A percentile compares a stretch with the other conserved stretches of the same genome.
These are phyloP conservation scores for Nysson spinosus DNA, from an alignment of 2,888 invertebrate genomes.

Conservation along the genomic window DNA sequence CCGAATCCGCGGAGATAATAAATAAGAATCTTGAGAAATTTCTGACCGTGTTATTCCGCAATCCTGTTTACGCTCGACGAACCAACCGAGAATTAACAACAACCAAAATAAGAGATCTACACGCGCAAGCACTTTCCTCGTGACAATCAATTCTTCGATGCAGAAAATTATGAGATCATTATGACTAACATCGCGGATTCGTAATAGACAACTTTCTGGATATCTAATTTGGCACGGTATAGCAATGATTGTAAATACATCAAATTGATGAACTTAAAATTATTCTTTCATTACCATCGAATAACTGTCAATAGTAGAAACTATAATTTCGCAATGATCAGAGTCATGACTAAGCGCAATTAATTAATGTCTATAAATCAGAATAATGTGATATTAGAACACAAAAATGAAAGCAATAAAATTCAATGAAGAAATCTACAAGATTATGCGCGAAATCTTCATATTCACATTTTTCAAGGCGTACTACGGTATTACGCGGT, in stretches of 20 bases:
- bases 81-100: constrained; percentile 64
- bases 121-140: not conserved
- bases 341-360: too few species aligned
- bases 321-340: too few species aligned
- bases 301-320: too few species aligned
- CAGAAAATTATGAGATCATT: too few species aligned
- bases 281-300: too few species aligned
- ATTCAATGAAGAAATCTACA: constrained; percentile 1
- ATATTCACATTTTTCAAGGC: constrained; percentile 29
- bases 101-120: constrained; percentile 5
- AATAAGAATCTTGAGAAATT: constrained; percentile 76
- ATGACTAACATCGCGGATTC: not conserved
- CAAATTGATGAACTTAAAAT: too few species aligned
- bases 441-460: constrained; percentile 19
- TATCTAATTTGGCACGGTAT: too few species aligned
- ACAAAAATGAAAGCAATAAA: too few species aligned
- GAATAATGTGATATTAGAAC: too few species aligned
- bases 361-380: too few species aligned
- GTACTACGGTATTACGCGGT: constrained; percentile 12
- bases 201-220: too few species aligned
- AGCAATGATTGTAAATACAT: too few species aligned
- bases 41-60: constrained; percentile 65
- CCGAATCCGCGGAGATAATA: constrained; percentile 66
- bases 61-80: constrained; percentile 67
- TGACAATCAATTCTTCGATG: not conserved